phyloP scores from a whole-genome alignment of 2,888 invertebrate species.

The Aquatica leii region DNA sequence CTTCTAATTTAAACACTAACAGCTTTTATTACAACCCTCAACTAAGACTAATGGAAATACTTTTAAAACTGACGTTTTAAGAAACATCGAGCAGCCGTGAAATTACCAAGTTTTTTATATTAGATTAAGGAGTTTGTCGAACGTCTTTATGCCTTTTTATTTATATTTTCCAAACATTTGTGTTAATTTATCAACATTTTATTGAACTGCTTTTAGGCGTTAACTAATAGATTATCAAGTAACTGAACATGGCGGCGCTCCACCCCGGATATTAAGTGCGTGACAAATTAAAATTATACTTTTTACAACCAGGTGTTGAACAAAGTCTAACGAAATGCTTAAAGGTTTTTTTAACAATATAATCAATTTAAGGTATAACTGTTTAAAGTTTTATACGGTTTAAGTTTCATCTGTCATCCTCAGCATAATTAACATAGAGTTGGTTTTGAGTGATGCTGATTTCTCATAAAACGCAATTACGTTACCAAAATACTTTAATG shows the following conservation, averaged over 20 bases:
- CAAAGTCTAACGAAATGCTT: too few relatives aligned
- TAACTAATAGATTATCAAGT: conserved; percentile 55
- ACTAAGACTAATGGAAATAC: conserved; percentile 49
- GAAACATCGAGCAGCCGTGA: conserved; percentile 51
- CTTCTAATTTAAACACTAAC: conserved; percentile 36
- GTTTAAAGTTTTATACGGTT: too few relatives aligned
- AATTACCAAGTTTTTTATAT: conserved; percentile 53
- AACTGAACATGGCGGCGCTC: conserved; percentile 57
- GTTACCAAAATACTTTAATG: too few relatives aligned
- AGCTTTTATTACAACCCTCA: conserved; percentile 30
- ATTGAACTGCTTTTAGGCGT: conserved; percentile 45
- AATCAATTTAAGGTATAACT: too few relatives aligned
- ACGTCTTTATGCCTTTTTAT: conserved; percentile 35
- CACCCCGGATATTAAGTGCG: conserved; percentile 56
- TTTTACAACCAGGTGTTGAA: conserved; percentile 43
- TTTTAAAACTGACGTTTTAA: conserved; percentile 49
- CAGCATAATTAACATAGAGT: too few relatives aligned
- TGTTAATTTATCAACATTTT: conserved; percentile 1
- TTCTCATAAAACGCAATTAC: too few relatives aligned
- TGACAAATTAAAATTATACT: conserved; percentile 48
- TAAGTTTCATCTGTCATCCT: too few relatives aligned
- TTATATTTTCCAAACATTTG: conserved; percentile 21
- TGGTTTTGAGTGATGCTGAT: too few relatives aligned
- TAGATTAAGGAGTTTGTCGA: conserved; percentile 49
- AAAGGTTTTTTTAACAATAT: too few relatives aligned